These are phyloP conservation scores for Opisthograptis luteolata DNA, from an alignment of 2,888 invertebrate species.

Conservation along the genomic window DNA sequence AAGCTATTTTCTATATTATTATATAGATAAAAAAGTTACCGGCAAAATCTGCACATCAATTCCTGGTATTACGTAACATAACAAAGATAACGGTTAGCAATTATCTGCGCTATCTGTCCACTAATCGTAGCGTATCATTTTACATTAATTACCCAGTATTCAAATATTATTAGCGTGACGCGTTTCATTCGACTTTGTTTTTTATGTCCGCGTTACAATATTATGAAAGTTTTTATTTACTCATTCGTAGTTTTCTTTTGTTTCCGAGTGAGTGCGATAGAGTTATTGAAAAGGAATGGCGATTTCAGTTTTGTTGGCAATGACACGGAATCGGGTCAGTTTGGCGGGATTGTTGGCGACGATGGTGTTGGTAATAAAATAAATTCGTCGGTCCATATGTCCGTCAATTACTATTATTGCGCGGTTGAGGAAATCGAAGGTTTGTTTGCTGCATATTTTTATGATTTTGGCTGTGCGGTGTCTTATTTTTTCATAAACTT, in stretches of 20 bases:
- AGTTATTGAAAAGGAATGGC: constrained; percentile 8
- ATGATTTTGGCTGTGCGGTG: background rate
- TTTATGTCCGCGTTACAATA: constrained; percentile 5
- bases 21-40: too few species aligned
- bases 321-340: background rate
- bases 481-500: too few species aligned
- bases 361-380: constrained; percentile 26
- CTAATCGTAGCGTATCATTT: constrained; percentile 24
- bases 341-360: background rate
- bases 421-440: constrained; percentile 35
- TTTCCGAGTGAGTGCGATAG: constrained; percentile 2
- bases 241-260: constrained; percentile 2
- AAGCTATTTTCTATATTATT: too few species aligned
- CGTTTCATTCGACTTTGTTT: constrained; percentile 3
- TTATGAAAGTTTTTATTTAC: constrained; percentile 11
- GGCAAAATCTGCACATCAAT: background rate
- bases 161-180: constrained; percentile 6
- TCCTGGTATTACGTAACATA: constrained; percentile 19
- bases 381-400: constrained; percentile 42
- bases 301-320: background rate
- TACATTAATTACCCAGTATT: constrained; percentile 18
- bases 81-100: constrained; percentile 6
- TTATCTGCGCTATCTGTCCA: constrained; percentile 14
- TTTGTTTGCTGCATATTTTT: constrained; percentile 39
- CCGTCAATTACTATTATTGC: constrained; percentile 55